Evolutionary conservation across 2,888 invertebrate genomes (phyloP).

Genomic region (Parnassius smintheus): DNA sequence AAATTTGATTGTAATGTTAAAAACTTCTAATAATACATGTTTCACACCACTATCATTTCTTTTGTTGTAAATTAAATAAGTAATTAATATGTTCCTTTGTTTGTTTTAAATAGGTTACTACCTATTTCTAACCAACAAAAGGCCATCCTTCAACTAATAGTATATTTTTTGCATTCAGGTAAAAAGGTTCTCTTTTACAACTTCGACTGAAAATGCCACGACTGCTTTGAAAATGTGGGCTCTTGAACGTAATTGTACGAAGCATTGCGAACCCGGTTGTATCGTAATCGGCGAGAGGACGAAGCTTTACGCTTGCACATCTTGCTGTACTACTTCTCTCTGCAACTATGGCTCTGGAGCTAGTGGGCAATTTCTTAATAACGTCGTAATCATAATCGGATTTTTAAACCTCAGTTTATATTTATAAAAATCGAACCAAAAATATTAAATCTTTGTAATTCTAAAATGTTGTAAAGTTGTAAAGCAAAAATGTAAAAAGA

Average conservation of each 20-base stretch:
- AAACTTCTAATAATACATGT: no score
- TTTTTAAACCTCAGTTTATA: neutral
- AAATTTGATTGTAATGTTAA: no score
- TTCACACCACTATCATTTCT: no score
- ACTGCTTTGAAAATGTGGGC: constrained; percentile 89
- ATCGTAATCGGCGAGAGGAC: constrained; percentile 94
- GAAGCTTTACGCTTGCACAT: constrained; percentile 92
- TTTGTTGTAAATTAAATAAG: neutral
- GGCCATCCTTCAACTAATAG: neutral
- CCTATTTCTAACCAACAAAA: no score
- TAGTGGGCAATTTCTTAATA: constrained; percentile 23
- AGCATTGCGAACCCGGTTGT: constrained; percentile 92
- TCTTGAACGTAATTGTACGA: constrained; percentile 90
- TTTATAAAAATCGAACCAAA: neutral
- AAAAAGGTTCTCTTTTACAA: constrained; percentile 91
- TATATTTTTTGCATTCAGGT: constrained; percentile 74
- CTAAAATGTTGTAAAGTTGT: neutral
- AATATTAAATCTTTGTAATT: neutral
- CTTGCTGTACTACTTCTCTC: constrained; percentile 89
- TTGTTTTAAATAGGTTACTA: no score
- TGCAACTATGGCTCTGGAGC: constrained; percentile 88
- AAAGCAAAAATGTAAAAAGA: no score
- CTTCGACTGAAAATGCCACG: constrained; percentile 90
- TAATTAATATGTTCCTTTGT: neutral
- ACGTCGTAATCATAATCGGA: constrained; percentile 19